Base-by-base conservation (phyloP, 2,113 vertebrate species). In the Dasyornis broadbenti region DNA sequence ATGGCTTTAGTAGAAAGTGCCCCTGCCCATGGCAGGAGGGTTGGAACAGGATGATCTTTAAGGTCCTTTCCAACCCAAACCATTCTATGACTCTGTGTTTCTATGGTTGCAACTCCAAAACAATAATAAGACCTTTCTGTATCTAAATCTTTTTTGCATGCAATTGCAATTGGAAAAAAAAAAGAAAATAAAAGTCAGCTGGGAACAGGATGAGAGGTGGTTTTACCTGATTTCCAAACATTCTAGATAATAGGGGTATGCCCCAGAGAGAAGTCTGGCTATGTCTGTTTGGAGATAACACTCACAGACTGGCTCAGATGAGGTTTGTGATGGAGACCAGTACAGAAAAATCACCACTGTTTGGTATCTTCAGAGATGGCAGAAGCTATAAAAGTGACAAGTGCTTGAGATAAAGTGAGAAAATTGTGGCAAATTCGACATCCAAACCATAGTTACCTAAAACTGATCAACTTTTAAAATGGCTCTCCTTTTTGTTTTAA, bases 231-330 rank as follows among this genome's bases (percentile, higher is more conserved):
- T 37, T 76, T 68, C n/a, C 31, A 64, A 49, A n/a, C 5, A 21
- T 56, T 52, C n/a, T 79, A 19, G 49, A 37, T 44, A 7, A 30
- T 49, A 64, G 5, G 3, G 1, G 0, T 49, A 39, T 31, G 71
- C 11, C 11, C 7, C 30, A 75, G 18, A 31, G 7, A 72, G 4
- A 66, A 23, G 20, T 23, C 24, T 44, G n/a, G 7, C 6, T 77
- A 4, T 26, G 9, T 64, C 12, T 86, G 3, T 47, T 60, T 44
- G 33, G 12, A 4, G 15, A n/a, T 56, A 70, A 60, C 7, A 44
- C 0, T 1, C 1, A 12, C 1, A 52, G 28, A 13, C 17, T 56
- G 7, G 8, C 15, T 60, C 31, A 61, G n/a, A 14, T 72, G 14
- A 76, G 20, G 6, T 64, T 40, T 85, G 17, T 79, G 59, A 13